These are phyloP conservation scores for Ips nitidus DNA, from an alignment of 1,140 invertebrate genomes.

Conservation along the genomic window DNA sequence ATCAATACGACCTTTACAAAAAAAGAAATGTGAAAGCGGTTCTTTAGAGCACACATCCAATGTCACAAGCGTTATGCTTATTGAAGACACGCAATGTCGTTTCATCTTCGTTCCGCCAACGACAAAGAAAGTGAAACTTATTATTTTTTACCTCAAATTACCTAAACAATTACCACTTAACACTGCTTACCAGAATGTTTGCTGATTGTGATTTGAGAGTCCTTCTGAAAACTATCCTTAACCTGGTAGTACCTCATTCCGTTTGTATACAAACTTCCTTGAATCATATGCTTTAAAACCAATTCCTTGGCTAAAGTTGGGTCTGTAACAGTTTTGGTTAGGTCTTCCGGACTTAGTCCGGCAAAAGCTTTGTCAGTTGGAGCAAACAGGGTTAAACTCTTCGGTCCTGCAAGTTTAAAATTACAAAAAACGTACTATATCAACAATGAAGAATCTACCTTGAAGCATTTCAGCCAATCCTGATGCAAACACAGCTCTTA, in stretches of 20 bases:
- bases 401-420: slow-evolving; percentile 60
- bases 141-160: not conserved
- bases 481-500: slow-evolving; percentile 72
- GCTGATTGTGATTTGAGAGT: slow-evolving; percentile 68
- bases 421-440: not conserved
- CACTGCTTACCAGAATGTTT: slow-evolving; percentile 69
- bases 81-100: too few species aligned
- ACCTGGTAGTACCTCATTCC: slow-evolving; percentile 85
- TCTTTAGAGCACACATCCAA: too few species aligned
- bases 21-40: too few species aligned
- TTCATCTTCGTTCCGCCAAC: too few species aligned
- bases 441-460: slow-evolving; percentile 53
- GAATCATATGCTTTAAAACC: slow-evolving; percentile 75
- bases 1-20: too few species aligned
- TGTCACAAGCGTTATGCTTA: too few species aligned
- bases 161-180: not conserved
- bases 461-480: slow-evolving; percentile 72
- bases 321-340: slow-evolving; percentile 61
- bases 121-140: not conserved
- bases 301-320: slow-evolving; percentile 69
- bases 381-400: slow-evolving; percentile 83
- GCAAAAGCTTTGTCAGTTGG: slow-evolving; percentile 80
- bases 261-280: slow-evolving; percentile 76
- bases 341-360: slow-evolving; percentile 63
- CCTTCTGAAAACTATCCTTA: slow-evolving; percentile 69